These are phyloP conservation scores for Andrena minutula DNA, from an alignment of 2,888 invertebrate species.

Conservation along the genomic window DNA sequence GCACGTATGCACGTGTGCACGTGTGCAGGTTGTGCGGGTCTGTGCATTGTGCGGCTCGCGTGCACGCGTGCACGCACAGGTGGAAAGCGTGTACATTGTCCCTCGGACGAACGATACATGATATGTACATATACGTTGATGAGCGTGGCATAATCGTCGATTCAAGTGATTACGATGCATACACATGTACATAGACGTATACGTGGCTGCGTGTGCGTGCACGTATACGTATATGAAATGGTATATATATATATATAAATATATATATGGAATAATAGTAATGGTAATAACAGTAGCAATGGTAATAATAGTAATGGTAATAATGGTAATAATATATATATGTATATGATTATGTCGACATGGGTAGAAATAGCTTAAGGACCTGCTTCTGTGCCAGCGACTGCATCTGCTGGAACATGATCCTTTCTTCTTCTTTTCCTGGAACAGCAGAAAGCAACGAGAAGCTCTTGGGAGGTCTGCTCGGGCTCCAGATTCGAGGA, in stretches of 20 bases:
- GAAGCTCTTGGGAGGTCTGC: slow-evolving; percentile 72
- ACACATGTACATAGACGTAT: slow-evolving; percentile 41
- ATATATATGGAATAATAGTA: slow-evolving; percentile 18
- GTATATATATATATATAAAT: background rate
- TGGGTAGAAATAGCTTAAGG: slow-evolving; percentile 85
- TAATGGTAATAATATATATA: slow-evolving; percentile 64
- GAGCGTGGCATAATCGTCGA: slow-evolving; percentile 62
- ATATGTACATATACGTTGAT: slow-evolving; percentile 54
- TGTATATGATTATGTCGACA: slow-evolving; percentile 70
- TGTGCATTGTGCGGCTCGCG: slow-evolving; percentile 31
- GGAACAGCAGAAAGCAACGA: slow-evolving; percentile 86
- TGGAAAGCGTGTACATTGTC: slow-evolving; percentile 38
- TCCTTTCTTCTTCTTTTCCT: slow-evolving; percentile 98
- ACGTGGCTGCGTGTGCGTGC: background rate
- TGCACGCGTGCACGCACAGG: slow-evolving; percentile 25
- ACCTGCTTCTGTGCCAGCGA: slow-evolving; percentile 99
- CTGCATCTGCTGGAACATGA: slow-evolving; percentile 99
- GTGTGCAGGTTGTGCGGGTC: background rate
- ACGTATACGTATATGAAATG: slow-evolving; percentile 10
- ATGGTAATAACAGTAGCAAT: slow-evolving; percentile 28
- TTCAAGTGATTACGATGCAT: slow-evolving; percentile 58
- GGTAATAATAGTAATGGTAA: slow-evolving; percentile 16
- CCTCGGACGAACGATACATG: slow-evolving; percentile 42
- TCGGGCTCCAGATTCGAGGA: slow-evolving; percentile 56
- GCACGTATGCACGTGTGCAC: background rate